A percentile compares a stretch with the other conserved stretches of the same genome.
Conservation (phyloP, 2,888 invertebrate species). For the Chalcis sispes region DNA sequence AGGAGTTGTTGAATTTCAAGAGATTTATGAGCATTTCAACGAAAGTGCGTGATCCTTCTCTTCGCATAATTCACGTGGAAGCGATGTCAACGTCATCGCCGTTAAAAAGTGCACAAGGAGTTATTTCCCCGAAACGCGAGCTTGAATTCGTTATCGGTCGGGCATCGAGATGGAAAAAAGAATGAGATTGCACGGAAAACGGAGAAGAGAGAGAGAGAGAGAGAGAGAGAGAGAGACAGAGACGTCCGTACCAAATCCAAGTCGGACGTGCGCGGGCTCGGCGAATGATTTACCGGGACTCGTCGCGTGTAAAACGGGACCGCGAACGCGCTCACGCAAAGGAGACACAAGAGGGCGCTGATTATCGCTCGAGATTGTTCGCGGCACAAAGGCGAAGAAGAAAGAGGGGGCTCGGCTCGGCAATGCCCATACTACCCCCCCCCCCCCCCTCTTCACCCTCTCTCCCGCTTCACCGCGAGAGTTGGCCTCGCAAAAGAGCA, state of each 20-base stretch:
- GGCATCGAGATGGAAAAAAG: slow-evolving; percentile 64
- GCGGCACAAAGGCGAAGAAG: slow-evolving; percentile 65
- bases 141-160: slow-evolving; percentile 66
- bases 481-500: slow-evolving; percentile 50
- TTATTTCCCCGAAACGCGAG: slow-evolving; percentile 48
- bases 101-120: slow-evolving; percentile 15
- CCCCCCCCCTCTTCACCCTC: background rate
- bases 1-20: background rate
- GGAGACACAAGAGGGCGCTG: slow-evolving; percentile 72
- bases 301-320: slow-evolving; percentile 71
- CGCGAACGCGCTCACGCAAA: slow-evolving; percentile 59
- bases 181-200: slow-evolving; percentile 58
- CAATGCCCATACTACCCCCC: slow-evolving; percentile 15
- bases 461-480: no score
- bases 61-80: slow-evolving; percentile 13
- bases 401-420: background rate
- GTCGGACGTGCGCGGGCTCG: slow-evolving; percentile 11
- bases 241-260: no score
- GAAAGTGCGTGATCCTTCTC: background rate
- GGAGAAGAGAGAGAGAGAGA: background rate
- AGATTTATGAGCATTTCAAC: slow-evolving; percentile 12
- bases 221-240: slow-evolving; percentile 12
- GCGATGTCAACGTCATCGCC: slow-evolving; percentile 21
- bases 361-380: slow-evolving; percentile 74
- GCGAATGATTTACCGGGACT: slow-evolving; percentile 73